Evolutionary conservation across 1,140 invertebrate species (phyloP).

Genomic region (Atta texana): DNA sequence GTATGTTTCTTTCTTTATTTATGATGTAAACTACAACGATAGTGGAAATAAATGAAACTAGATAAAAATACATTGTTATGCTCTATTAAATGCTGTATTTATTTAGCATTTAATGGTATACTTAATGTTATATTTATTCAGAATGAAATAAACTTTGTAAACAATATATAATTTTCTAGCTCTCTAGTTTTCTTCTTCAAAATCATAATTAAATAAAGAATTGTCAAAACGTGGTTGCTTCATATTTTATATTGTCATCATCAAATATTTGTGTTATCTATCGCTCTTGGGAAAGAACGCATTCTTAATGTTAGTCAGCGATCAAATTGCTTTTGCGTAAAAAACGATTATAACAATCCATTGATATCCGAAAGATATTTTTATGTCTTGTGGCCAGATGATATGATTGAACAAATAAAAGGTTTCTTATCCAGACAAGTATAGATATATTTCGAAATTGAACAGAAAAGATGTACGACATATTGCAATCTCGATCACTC

Average conservation of each 20-base stretch:
- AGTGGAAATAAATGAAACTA: neutral
- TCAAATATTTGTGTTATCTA: constrained; percentile 33
- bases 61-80: neutral
- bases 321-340: constrained; percentile 59
- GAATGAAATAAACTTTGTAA: neutral
- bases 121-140: neutral
- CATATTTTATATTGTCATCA: neutral
- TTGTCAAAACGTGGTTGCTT: neutral
- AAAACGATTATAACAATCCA: constrained; percentile 55
- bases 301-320: neutral
- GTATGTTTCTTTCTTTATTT: neutral
- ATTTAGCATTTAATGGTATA: neutral
- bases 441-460: constrained; percentile 50
- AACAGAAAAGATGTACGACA: constrained; percentile 56
- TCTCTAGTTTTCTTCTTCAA: neutral
- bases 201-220: neutral
- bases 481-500: neutral
- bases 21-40: neutral
- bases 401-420: constrained; percentile 71
- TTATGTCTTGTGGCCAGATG: constrained; percentile 30
- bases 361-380: constrained; percentile 31
- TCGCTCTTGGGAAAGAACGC: neutral
- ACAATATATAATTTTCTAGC: neutral
- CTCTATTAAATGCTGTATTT: neutral
- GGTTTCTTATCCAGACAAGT: constrained; percentile 29